Evolutionary conservation across 64 coral and sea anemone genomes (phyloP).

Genomic region (Anthopleura sola): DNA sequence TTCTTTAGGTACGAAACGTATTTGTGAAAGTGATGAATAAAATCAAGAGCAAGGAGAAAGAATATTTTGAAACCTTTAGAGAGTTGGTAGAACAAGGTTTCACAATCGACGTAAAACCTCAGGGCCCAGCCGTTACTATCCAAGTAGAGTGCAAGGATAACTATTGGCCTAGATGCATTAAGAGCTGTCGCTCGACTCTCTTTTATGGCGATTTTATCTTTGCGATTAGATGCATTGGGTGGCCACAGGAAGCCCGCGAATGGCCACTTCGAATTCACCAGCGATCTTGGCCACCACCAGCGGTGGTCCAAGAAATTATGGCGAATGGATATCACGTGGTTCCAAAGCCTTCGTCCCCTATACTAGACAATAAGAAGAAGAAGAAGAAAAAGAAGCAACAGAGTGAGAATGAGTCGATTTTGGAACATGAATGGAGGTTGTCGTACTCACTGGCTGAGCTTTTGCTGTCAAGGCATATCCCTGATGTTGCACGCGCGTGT

Average conservation of each 20-base stretch:
- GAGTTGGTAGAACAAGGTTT: too few species aligned
- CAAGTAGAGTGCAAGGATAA: too few species aligned
- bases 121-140: too few species aligned
- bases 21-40: background rate
- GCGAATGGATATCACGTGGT: background rate
- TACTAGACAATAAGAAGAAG: background rate
- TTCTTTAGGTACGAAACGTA: background rate
- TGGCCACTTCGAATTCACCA: background rate
- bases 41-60: background rate
- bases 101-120: too few species aligned
- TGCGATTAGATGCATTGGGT: background rate
- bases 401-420: background rate
- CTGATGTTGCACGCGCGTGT: background rate
- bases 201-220: background rate
- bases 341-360: background rate
- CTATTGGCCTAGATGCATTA: too few species aligned
- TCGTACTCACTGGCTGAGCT: background rate
- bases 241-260: background rate
- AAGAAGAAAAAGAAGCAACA: background rate
- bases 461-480: too few species aligned
- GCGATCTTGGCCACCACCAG: background rate
- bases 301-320: background rate
- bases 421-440: background rate
- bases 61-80: too few species aligned
- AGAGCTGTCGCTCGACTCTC: background rate